Conservation (phyloP, 2,797 vertebrate species). For the Rhabdophis nuchalis region DNA sequence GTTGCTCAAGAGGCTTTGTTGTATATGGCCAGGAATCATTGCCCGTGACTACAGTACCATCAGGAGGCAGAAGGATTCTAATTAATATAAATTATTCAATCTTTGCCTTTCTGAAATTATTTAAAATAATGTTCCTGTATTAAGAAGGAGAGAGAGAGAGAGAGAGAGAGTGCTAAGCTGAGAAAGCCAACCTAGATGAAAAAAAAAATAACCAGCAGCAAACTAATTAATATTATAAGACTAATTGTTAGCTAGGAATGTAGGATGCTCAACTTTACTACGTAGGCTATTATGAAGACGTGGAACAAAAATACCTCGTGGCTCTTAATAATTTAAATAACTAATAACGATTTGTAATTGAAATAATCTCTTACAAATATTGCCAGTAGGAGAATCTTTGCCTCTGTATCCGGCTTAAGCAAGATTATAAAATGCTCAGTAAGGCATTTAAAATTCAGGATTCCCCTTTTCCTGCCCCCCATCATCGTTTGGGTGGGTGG, state of each 20-base stretch:
- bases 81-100: constrained; percentile 27
- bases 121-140: constrained; percentile 59
- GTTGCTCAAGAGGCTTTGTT: neutral
- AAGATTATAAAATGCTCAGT: constrained; percentile 33
- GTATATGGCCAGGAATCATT: neutral
- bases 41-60: constrained; percentile 38
- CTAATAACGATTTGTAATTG: constrained; percentile 67
- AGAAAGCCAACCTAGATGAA: constrained; percentile 48
- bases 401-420: constrained; percentile 31
- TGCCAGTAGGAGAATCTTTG: constrained; percentile 11
- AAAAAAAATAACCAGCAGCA: constrained; percentile 35
- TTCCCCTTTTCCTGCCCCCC: constrained; percentile 37
- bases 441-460: constrained; percentile 53
- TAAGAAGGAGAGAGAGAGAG: constrained; percentile 37
- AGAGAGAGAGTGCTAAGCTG: neutral
- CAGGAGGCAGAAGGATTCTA: constrained; percentile 46
- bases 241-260: constrained; percentile 45
- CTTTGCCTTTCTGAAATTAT: constrained; percentile 40
- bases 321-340: constrained; percentile 69
- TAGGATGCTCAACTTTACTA: constrained; percentile 49
- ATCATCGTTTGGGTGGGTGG: too few relatives aligned
- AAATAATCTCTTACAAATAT: constrained; percentile 24
- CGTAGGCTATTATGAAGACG: constrained; percentile 42
- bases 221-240: constrained; percentile 69
- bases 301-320: constrained; percentile 55